Percentiles rank a stretch among this genome's conserved stretches.
phyloP scores from a whole-genome alignment of 2,888 invertebrate species.

The Pilophorus perplexus region DNA sequence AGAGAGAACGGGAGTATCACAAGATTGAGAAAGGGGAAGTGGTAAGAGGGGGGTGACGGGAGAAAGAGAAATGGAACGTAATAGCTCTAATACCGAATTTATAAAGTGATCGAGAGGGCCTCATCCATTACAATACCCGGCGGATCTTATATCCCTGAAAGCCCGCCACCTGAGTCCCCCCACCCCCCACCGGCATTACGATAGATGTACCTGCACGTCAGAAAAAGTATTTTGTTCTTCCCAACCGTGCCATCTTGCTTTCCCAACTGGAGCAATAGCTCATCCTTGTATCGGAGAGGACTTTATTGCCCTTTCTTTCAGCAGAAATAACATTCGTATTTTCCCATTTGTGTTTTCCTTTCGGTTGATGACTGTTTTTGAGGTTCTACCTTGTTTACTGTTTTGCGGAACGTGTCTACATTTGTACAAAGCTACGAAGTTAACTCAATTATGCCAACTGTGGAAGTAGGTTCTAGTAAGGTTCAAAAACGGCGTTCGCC shows the following conservation, averaged over 20 bases:
- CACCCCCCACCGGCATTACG: neutral
- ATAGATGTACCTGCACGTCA: constrained; percentile 9
- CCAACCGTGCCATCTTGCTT: constrained; percentile 1
- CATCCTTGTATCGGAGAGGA: constrained; percentile 1
- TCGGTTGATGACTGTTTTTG: too few relatives aligned
- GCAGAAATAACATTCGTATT: too few relatives aligned
- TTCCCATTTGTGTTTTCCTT: too few relatives aligned
- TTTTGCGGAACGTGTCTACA: too few relatives aligned
- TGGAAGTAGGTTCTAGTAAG: too few relatives aligned
- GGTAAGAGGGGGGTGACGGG: neutral
- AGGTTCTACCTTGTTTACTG: too few relatives aligned
- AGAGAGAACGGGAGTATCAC: too few relatives aligned
- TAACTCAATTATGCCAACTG: too few relatives aligned
- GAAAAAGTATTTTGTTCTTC: constrained; percentile 25
- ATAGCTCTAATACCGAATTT: constrained; percentile 27
- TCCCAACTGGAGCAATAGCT: constrained; percentile 22
- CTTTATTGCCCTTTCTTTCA: constrained; percentile 26
- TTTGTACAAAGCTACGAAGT: too few relatives aligned
- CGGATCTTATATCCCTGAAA: constrained; percentile 10
- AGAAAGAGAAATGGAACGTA: constrained; percentile 10
- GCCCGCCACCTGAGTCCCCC: constrained; percentile 28
- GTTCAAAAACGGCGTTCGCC: too few relatives aligned
- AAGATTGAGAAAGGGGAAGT: too few relatives aligned
- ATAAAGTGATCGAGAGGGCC: constrained; percentile 16
- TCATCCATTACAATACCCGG: constrained; percentile 21